Percentiles rank a stretch among this genome's conserved stretches.
phyloP scores from a whole-genome alignment of 1,140 invertebrate genomes.

The Eubasilissa regina region DNA sequence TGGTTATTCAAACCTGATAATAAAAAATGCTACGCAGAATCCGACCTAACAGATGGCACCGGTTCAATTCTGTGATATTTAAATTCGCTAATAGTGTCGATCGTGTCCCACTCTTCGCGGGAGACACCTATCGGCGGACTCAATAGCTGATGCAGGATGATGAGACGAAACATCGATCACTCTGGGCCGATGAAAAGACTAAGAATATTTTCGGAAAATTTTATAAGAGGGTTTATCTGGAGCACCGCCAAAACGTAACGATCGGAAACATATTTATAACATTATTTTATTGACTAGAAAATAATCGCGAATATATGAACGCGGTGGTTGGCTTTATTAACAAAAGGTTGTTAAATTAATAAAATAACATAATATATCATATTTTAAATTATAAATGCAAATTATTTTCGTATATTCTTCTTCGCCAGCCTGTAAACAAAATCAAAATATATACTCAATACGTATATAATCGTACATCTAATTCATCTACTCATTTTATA shows the following conservation, averaged over 20 bases:
- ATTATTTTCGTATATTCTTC: neutral
- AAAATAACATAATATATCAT: no score
- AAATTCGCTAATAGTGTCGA: constrained; percentile 56
- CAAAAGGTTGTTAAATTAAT: no score
- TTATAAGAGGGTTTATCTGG: constrained; percentile 30
- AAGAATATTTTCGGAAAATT: constrained; percentile 24
- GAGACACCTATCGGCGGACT: constrained; percentile 10
- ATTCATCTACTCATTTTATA: no score
- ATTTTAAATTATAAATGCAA: no score
- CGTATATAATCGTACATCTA: no score
- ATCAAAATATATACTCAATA: neutral
- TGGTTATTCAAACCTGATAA: constrained; percentile 15
- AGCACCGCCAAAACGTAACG: constrained; percentile 9
- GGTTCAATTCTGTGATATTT: constrained; percentile 59
- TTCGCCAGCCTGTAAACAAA: neutral
- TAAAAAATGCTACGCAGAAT: constrained; percentile 23
- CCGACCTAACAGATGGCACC: constrained; percentile 52
- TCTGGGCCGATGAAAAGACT: neutral
- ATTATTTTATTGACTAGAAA: constrained; percentile 8
- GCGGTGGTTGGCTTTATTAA: no score
- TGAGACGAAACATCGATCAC: constrained; percentile 21
- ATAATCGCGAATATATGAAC: no score
- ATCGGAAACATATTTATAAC: constrained; percentile 8
- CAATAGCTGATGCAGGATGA: constrained; percentile 4
- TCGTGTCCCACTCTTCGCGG: constrained; percentile 52